Percentiles rank a stretch among this genome's conserved stretches.
Evolutionary conservation across 2,888 invertebrate genomes (phyloP).

Genomic region (Drosophila melanosoma): DNA sequence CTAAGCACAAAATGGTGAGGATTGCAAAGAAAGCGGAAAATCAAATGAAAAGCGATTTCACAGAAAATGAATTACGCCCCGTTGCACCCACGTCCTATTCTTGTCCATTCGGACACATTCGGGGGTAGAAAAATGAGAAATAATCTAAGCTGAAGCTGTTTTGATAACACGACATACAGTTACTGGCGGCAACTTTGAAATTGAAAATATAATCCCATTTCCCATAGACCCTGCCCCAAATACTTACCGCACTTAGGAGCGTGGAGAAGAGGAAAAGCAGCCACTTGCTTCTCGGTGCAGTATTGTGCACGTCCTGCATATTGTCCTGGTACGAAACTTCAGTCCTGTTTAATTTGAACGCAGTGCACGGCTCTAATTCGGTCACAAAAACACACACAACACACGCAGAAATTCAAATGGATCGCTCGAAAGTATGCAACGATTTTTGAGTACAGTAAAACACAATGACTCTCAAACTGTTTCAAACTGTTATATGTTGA

Average conservation of each 20-base stretch:
- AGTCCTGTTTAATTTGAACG: slow-evolving; percentile 10
- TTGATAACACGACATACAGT: slow-evolving; percentile 23
- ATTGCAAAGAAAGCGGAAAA: slow-evolving; percentile 9
- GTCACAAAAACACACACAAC: slow-evolving; percentile 20
- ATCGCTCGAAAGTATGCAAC: slow-evolving; percentile 53
- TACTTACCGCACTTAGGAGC: slow-evolving; percentile 83
- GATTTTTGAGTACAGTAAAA: slow-evolving; percentile 16
- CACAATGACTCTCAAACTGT: slow-evolving; percentile 50
- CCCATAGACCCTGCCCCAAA: background rate
- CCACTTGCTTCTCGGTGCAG: slow-evolving; percentile 66
- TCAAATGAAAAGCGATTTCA: slow-evolving; percentile 38
- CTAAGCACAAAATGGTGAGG: slow-evolving; percentile 8
- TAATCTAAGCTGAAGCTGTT: slow-evolving; percentile 8
- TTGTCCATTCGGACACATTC: slow-evolving; percentile 14
- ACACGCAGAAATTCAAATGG: slow-evolving; percentile 24
- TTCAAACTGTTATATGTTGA: slow-evolving; percentile 24
- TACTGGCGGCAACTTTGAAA: slow-evolving; percentile 48
- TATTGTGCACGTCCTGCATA: slow-evolving; percentile 71
- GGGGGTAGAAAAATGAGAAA: slow-evolving; percentile 22
- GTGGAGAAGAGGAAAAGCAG: slow-evolving; percentile 78
- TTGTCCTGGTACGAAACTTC: slow-evolving; percentile 26
- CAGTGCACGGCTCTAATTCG: slow-evolving; percentile 6
- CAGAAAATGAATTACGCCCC: slow-evolving; percentile 43
- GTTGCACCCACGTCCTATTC: slow-evolving; percentile 45
- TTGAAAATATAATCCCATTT: slow-evolving; percentile 62